Evolutionary conservation across 2,888 invertebrate genomes (phyloP), one percentile per base, ranked within the genome.

Genomic region (Hypsopygia costalis): DNA sequence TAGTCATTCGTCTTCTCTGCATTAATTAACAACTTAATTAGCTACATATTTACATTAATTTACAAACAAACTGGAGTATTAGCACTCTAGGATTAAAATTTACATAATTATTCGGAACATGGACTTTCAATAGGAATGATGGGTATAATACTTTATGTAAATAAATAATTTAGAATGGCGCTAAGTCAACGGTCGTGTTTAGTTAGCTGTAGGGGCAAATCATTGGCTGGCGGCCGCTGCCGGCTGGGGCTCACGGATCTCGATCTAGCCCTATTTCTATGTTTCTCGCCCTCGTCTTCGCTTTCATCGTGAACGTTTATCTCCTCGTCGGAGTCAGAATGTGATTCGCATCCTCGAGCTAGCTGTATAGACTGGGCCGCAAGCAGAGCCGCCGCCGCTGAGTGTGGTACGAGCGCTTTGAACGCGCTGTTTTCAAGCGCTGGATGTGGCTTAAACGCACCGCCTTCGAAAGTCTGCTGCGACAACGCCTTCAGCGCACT

Each of bases 291-390:
- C 48, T 93, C 93, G 39, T 91, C 88, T 52, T 94, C 94, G 35
- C 93, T 93, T 56, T 92, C 92, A 56, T 95, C 95, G 67, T 96
- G 94, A 6, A 96, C 95, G 78, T 95, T 95, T 66, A 96, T 96
- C 81, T 96, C 96, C 71, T 93, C 94, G 62, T 95, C 95, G 11
- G 91, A 91, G 60, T 92, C 92, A 6, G 91, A 90, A 55, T 87
- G 82, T 33, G 91, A 90, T 49, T 90, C 90, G 46, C 88, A 88
- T 38, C 83, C 81, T 20, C 82, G 75, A 40, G 86, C 82, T 36
- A 88, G 55, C 48, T 88, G 88, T 46, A 87, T 77, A 3, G 88
- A 86, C 56, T 88, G 88, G 59, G 86, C 81, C 49, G 90, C 78
- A 68, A 89, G 64, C 40, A 91, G 81, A 20, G 90, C 91, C n/a